Percentiles rank a stretch among this genome's conserved stretches.
Evolutionary conservation across 2,797 vertebrate species (phyloP).

Genomic region (Smutsia gigantea): DNA sequence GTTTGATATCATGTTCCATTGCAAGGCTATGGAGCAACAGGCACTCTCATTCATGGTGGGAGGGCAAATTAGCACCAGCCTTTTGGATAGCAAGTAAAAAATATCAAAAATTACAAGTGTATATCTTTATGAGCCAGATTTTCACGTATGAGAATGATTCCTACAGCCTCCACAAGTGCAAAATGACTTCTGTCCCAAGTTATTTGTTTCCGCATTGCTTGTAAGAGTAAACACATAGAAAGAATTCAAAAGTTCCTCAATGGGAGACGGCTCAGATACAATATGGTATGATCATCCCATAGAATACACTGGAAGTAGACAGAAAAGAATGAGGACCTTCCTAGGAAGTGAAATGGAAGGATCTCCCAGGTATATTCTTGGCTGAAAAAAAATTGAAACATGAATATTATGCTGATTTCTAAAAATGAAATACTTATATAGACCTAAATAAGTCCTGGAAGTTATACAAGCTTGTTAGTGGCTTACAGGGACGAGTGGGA

Average conservation of each 20-base stretch:
- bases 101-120: neutral
- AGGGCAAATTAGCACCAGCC: neutral
- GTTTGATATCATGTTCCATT: neutral
- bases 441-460: neutral
- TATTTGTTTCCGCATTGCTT: neutral
- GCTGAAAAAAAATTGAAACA: neutral
- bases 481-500: neutral
- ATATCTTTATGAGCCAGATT: neutral
- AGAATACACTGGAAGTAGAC: neutral
- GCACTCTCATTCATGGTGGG: neutral
- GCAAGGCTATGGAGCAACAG: neutral
- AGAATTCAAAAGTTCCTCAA: neutral
- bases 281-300: too few species aligned
- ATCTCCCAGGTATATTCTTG: neutral
- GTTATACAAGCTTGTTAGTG: neutral
- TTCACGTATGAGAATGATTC: neutral
- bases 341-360: neutral
- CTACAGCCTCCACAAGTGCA: neutral
- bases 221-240: neutral
- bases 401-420: neutral
- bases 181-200: neutral
- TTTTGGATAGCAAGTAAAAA: neutral
- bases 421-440: neutral
- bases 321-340: neutral
- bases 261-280: neutral